Evolutionary conservation across 2,797 vertebrate genomes (phyloP), one percentile per base, ranked within the genome.

Genomic region (Gobionotothen gibberifrons): DNA sequence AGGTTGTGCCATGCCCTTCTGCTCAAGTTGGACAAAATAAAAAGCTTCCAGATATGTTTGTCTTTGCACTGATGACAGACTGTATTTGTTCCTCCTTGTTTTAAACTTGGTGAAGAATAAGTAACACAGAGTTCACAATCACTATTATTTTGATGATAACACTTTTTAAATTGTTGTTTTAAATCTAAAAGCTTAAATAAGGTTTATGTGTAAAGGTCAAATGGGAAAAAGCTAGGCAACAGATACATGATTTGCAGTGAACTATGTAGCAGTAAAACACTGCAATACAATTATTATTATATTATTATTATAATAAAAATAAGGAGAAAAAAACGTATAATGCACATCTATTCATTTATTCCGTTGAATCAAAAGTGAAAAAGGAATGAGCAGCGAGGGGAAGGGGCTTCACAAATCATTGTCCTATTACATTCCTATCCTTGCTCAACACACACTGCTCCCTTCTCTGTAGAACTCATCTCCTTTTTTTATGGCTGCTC

Each of bases 401-500:
- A 6, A 29, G 49, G 13, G n/a, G 29, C 36, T 66, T 58, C 29
- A 67, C 79, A 79, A 83, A 87, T 85, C 65, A 82, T 29, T 19
- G 61, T 75, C 57, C 56, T 59, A 84, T 88, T 86, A 88, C 69
- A 72, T 64, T 72, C 51, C 69, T 72, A 68, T 82, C 86, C 74
- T 64, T 81, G 61, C 78, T 62, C 51, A 61, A 79, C 66, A 74
- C 82, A 59, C 48, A 29, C 52, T 48, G 21, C 58, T 70, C 40
- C 75, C 79, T 76, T 58, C 57, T 81, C 78, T 58, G 59, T 32
- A 26, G 52, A 78, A 51, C 72, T 73, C 67, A 59, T 75, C 55
- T 73, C 39, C 21, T 51, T 54, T 69, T 90, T 90, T 89, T 71
- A 90, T 69, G 48, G 73, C 43, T 11, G 32, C 72, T 81, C 47